Base-by-base conservation (phyloP, 2,797 vertebrate species). In the Pitangus sulphuratus region DNA sequence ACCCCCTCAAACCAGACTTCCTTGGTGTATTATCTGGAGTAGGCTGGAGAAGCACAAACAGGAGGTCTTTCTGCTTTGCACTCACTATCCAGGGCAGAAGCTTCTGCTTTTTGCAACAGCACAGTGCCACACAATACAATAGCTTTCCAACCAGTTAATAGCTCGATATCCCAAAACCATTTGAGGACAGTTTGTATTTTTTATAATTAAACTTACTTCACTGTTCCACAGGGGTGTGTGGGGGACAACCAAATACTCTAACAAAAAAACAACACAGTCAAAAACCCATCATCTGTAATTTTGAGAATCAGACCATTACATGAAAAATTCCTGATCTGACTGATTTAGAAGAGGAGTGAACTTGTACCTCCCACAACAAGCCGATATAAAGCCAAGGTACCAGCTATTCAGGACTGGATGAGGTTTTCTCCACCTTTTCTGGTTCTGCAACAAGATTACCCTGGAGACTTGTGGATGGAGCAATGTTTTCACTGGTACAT, bases 361-460 rank as follows among this genome's bases (percentile, higher is more conserved):
- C 31, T 57, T 33, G 40, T 15, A 76, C 70, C 47, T 89, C 66
- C 61, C 47, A 84, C 42, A 74, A 50, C 7, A 53, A 72, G 54
- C 37, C 33, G 17, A 45, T 72, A 60, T 2, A 60, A 81, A 75
- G 66, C 50, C 45, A 78, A 57, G 24, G 39, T 84, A 76, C 42
- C 62, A 74, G 66, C 48, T 89, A 30, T 76, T 82, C 89, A 40
- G n/a, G 58, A 89, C 37, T 74, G 18, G 31, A 77, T 44, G 48
- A 82, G 47, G 51, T 72, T 95, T 77, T 37, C 40, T 80, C 75
- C 4, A 19, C 71, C 78, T 77, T 53, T 93, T 89, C 84, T 30
- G 35, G 91, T 92, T 94, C 87, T 91, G 37, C 75, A 89, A 82
- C 58, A 78, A 44, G 64, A 84, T 92, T 62, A 91, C 48, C 75